Conservation (phyloP, 2,113 vertebrate species). For the Pygathrix nemaeus region DNA sequence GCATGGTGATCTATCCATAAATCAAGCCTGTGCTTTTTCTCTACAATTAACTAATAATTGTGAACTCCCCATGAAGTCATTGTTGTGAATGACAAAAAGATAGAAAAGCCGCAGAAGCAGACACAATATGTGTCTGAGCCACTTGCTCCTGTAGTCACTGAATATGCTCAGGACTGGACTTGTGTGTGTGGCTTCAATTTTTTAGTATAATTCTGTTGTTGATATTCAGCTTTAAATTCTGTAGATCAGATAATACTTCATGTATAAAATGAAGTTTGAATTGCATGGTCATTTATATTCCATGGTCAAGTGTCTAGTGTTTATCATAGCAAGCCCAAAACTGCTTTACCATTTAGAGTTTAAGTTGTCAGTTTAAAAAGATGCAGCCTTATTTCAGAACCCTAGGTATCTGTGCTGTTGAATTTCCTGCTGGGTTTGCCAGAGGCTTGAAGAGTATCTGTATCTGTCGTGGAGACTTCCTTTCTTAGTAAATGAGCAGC, state of each 20-base stretch:
- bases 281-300: neutral
- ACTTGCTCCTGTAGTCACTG: neutral
- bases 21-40: neutral
- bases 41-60: neutral
- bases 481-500: neutral
- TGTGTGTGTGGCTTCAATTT: neutral
- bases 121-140: neutral
- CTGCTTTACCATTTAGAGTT: constrained; percentile 21
- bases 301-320: neutral
- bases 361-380: constrained; percentile 1
- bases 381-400: neutral
- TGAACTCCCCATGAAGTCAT: neutral
- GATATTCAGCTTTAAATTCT: neutral
- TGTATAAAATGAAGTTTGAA: neutral
- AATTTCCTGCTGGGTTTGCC: constrained; percentile 25
- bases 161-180: neutral
- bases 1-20: neutral
- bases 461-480: neutral
- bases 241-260: neutral
- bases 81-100: neutral
- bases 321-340: neutral
- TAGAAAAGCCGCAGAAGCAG: neutral
- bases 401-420: neutral
- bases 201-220: neutral
- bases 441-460: neutral